phyloP scores from a whole-genome alignment of 2,888 invertebrate species.

The Philopedon plagiatum region DNA sequence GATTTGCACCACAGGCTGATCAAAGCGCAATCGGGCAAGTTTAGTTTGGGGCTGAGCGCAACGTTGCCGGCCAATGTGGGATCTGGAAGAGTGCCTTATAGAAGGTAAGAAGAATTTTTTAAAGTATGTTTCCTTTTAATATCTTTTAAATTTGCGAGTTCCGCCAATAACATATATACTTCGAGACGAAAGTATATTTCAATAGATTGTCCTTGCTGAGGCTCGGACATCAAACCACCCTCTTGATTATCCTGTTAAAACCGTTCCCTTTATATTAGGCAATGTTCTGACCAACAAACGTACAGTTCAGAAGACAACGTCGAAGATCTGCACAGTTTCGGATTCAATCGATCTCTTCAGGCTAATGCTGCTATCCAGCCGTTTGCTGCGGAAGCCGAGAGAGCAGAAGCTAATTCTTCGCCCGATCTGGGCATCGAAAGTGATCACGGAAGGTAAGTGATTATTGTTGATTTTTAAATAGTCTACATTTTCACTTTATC shows the following conservation, averaged over 20 bases:
- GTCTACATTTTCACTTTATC: no score
- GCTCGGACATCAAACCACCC: no score
- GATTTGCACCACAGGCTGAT: slow-evolving; percentile 65
- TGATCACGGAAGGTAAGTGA: slow-evolving; percentile 74
- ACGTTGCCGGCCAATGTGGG: slow-evolving; percentile 46
- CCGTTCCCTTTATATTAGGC: slow-evolving; percentile 54
- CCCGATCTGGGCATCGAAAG: slow-evolving; percentile 94
- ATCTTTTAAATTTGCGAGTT: no score
- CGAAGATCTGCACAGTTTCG: slow-evolving; percentile 48
- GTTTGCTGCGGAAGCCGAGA: slow-evolving; percentile 57
- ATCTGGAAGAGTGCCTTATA: slow-evolving; percentile 10
- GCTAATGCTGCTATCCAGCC: background rate
- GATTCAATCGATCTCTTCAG: slow-evolving; percentile 13
- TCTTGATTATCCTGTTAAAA: no score
- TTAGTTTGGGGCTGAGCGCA: slow-evolving; percentile 50
- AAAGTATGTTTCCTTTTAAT: no score
- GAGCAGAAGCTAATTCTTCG: slow-evolving; percentile 73
- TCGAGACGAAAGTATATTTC: no score
- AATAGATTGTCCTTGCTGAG: no score
- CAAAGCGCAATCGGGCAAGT: slow-evolving; percentile 32
- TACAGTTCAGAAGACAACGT: slow-evolving; percentile 69
- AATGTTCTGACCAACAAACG: slow-evolving; percentile 66
- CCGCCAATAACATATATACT: no score
- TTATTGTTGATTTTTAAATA: no score
- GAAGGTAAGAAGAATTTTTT: slow-evolving; percentile 31